These are phyloP conservation scores for Lasioglossum oenotherae DNA, from an alignment of 2,888 invertebrate genomes.

Conservation along the genomic window DNA sequence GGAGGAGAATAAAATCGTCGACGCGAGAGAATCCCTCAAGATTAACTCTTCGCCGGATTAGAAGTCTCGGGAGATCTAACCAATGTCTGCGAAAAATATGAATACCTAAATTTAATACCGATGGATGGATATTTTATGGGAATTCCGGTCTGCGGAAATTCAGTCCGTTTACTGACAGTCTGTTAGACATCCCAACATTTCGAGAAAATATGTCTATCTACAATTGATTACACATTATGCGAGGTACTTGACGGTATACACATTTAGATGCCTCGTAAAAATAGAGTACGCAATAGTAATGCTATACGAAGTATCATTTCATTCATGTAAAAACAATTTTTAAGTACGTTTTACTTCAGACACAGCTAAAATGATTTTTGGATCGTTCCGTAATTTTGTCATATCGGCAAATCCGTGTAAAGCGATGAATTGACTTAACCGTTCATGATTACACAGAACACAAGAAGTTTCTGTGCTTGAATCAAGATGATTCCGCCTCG, in stretches of 20 bases:
- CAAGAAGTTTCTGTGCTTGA: not conserved
- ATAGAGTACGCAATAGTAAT: no score
- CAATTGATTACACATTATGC: no score
- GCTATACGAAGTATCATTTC: no score
- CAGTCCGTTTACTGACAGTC: not conserved
- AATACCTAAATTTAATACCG: not conserved
- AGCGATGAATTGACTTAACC: not conserved
- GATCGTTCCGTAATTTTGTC: not conserved
- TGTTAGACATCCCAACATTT: not conserved
- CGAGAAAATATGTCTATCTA: no score
- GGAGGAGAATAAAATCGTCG: not conserved
- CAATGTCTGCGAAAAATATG: not conserved
- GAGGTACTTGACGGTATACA: no score
- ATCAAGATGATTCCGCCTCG: not conserved
- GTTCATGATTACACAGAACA: not conserved
- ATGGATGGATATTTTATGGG: not conserved
- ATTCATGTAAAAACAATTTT: no score
- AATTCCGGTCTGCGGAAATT: not conserved
- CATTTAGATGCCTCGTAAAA: no score
- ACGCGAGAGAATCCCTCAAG: conserved; percentile 1
- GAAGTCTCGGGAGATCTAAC: not conserved
- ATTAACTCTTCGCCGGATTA: not conserved
- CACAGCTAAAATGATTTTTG: not conserved
- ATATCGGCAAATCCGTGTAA: not conserved
- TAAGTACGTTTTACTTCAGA: not conserved